Evolutionary conservation across 1,140 invertebrate genomes (phyloP).

Genomic region (Drosophila kurseongensis): DNA sequence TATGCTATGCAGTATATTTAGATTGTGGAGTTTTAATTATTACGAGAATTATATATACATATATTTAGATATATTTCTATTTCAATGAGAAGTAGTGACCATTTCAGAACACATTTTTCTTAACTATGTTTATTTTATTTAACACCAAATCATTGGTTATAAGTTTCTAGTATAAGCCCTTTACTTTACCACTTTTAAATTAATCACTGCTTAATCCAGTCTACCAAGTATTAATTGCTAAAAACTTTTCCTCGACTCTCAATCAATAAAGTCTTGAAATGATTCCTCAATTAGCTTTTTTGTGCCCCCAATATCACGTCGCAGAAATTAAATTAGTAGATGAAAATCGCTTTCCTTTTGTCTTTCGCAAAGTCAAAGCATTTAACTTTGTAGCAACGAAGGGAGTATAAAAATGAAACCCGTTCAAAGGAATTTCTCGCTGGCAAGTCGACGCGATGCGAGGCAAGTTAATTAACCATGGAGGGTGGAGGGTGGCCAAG

Average conservation of each 20-base stretch:
- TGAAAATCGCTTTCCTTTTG: conserved; percentile 39
- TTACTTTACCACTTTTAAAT: not conserved
- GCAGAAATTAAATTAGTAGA: conserved; percentile 73
- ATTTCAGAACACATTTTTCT: too few species aligned
- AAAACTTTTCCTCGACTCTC: conserved; percentile 18
- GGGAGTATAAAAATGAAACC: conserved; percentile 59
- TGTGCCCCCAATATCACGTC: conserved; percentile 59
- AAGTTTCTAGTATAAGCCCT: not conserved
- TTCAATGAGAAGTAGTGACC: too few species aligned
- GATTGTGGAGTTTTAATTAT: not conserved
- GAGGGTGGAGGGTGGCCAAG: conserved; percentile 15
- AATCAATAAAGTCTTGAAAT: conserved; percentile 20
- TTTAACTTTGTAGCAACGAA: conserved; percentile 61
- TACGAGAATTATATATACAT: too few species aligned
- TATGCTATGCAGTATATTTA: not conserved
- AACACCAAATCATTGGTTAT: too few species aligned
- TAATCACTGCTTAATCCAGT: not conserved
- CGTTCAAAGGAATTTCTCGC: conserved; percentile 70
- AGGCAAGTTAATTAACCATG: conserved; percentile 76
- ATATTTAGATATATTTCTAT: too few species aligned
- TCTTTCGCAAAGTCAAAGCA: conserved; percentile 45
- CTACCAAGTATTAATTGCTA: conserved; percentile 12
- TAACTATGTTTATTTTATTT: too few species aligned
- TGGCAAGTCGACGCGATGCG: conserved; percentile 39
- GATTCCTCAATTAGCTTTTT: conserved; percentile 12